Evolutionary conservation across 2,113 vertebrate genomes (phyloP), one percentile per base, ranked within the genome.

Genomic region (Stercorarius parasiticus): DNA sequence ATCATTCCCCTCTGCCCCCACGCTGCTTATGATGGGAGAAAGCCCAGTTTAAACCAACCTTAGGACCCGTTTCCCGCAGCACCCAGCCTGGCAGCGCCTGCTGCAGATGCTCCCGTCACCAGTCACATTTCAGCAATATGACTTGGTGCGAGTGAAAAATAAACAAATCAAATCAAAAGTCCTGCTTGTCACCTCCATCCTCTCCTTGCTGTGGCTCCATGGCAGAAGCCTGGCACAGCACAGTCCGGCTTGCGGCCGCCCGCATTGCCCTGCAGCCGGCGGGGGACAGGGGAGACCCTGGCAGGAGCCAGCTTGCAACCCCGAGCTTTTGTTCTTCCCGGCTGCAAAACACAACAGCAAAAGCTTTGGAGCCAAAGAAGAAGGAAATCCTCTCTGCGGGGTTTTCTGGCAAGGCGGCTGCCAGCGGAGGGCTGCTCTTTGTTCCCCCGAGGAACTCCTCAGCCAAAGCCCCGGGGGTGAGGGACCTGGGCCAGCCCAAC

Each of bases 211-310:
- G 56, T 0, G 0, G 40, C 32, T 72, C 53, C 29, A 1, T 0
- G 0, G 30, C 0, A 0, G 59, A 69, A 82, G 40, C 14, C 2
- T 0, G 0, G 78, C 65, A 55, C 26, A 34, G 71, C 53, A 20
- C 0, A 0, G 65, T 12, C 62, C 53, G 40, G 80, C 30, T 4
- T 11, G 30, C 1, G 3, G 72, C 64, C 5, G 6, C 67, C 71
- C 4, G 11, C 72, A 17, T 19, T 0, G 0, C 29, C 69, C 45
- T 27, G 13, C 42, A 89, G 81, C 65, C 4, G 4, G 22, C 9
- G 7, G 36, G 15, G 15, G 14, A 9, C 77, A 58, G 45, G 38
- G 36, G 18, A 70, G 38, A 64, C 49, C 43, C 38, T 7, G 25
- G 40, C 56, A 45, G 61, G 29, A 71, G 16, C 61, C 40, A 59